Conservation (phyloP, 2,113 vertebrate genomes). For the Oryzias woworae region DNA sequence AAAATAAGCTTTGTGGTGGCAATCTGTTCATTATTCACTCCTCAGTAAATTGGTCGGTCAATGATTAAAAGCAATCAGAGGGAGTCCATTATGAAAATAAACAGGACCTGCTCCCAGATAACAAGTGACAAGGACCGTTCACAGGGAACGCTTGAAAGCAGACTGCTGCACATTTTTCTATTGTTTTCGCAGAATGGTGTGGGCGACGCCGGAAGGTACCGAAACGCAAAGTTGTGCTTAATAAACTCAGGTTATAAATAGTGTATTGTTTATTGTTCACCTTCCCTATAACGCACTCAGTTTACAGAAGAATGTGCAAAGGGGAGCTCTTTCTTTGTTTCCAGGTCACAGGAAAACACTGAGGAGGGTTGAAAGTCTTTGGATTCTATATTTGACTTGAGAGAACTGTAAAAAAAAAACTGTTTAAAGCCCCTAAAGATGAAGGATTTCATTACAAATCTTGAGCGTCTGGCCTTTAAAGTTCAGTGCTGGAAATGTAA, state of each 20-base stretch:
- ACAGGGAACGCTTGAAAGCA: background rate
- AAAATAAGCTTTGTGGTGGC: too few species aligned
- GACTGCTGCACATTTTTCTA: constrained; percentile 26
- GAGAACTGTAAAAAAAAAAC: constrained; percentile 11
- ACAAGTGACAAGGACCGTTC: background rate
- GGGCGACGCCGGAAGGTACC: constrained; percentile 45
- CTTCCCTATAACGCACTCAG: constrained; percentile 12
- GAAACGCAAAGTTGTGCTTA: constrained; percentile 32
- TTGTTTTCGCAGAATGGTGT: constrained; percentile 56
- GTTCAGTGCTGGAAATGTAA: too few species aligned
- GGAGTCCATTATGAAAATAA: too few species aligned
- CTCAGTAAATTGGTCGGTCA: too few species aligned
- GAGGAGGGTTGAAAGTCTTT: constrained; percentile 3
- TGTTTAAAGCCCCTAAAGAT: too few species aligned
- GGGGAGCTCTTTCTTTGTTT: constrained; percentile 24
- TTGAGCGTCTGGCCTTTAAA: too few species aligned
- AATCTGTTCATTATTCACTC: too few species aligned
- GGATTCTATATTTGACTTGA: constrained; percentile 45
- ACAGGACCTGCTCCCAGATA: too few species aligned
- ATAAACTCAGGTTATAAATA: constrained; percentile 72
- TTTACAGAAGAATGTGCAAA: constrained; percentile 49
- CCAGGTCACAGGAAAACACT: constrained; percentile 54
- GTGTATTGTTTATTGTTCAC: constrained; percentile 78
- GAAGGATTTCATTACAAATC: too few species aligned
- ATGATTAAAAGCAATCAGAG: too few species aligned